phyloP scores from a whole-genome alignment of 2,113 vertebrate species.

The Numenius arquata region DNA sequence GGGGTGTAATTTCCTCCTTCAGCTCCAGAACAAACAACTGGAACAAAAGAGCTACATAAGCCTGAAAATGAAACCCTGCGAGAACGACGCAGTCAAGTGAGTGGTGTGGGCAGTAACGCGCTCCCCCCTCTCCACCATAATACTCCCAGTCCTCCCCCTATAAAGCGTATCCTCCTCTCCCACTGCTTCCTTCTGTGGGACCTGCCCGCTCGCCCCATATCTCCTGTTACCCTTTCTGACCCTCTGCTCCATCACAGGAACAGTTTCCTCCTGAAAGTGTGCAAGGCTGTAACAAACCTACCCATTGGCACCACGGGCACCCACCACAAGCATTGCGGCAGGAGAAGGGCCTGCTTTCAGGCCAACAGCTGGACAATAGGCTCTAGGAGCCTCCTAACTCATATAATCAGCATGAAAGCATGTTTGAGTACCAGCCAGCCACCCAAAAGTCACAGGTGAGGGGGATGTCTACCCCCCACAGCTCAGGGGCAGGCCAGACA shows the following conservation, averaged over 20 bases:
- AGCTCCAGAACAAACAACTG: not conserved
- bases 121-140: too few species aligned
- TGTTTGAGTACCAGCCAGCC: not conserved
- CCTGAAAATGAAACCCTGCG: not conserved
- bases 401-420: not conserved
- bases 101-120: not conserved
- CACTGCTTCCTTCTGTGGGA: not conserved
- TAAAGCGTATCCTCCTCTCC: not conserved
- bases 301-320: not conserved
- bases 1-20: not conserved
- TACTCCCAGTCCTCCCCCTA: not conserved
- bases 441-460: not conserved
- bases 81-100: not conserved
- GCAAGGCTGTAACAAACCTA: not conserved
- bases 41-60: not conserved
- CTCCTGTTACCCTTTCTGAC: not conserved
- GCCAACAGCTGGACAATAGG: not conserved
- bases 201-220: not conserved
- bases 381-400: not conserved
- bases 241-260: not conserved
- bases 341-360: not conserved
- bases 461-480: not conserved
- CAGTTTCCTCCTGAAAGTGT: not conserved
- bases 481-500: not conserved
- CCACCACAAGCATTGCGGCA: not conserved